These are phyloP conservation scores for Papilio glaucus DNA, from an alignment of 1,140 invertebrate genomes.

Conservation along the genomic window DNA sequence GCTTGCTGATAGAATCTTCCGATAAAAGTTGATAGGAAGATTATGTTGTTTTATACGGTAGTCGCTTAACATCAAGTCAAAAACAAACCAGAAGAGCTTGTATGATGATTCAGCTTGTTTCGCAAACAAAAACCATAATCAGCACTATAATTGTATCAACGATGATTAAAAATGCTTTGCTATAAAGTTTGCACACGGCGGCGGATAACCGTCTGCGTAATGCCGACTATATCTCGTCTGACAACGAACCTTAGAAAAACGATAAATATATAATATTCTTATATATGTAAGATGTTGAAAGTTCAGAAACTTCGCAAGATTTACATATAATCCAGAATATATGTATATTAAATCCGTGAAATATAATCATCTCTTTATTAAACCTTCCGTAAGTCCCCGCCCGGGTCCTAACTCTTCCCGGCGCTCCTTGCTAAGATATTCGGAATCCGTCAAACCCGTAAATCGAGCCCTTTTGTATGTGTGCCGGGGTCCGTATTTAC, in stretches of 20 bases:
- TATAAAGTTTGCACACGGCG: too few species aligned
- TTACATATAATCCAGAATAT: slow-evolving; percentile 40
- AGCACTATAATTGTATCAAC: too few species aligned
- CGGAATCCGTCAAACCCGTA: slow-evolving; percentile 76
- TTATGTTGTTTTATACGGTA: not conserved
- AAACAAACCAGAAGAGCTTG: too few species aligned
- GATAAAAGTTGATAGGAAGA: slow-evolving; percentile 31
- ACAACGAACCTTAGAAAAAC: not conserved
- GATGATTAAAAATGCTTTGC: too few species aligned
- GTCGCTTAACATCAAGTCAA: too few species aligned
- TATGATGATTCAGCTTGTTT: too few species aligned
- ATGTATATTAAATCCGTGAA: slow-evolving; percentile 31
- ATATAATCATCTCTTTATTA: slow-evolving; percentile 52
- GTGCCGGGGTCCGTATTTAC: slow-evolving; percentile 61
- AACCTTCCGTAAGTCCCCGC: slow-evolving; percentile 49
- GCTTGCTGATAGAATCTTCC: slow-evolving; percentile 48
- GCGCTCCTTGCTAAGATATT: slow-evolving; percentile 68
- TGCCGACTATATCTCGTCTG: not conserved
- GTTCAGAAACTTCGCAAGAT: not conserved
- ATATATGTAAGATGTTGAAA: not conserved
- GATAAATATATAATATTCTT: not conserved
- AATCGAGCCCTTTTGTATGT: slow-evolving; percentile 75
- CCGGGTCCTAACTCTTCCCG: slow-evolving; percentile 62
- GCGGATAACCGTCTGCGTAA: too few species aligned
- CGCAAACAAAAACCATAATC: too few species aligned